Conservation (phyloP, 2,113 vertebrate species). For the Fukomys damarensis region DNA sequence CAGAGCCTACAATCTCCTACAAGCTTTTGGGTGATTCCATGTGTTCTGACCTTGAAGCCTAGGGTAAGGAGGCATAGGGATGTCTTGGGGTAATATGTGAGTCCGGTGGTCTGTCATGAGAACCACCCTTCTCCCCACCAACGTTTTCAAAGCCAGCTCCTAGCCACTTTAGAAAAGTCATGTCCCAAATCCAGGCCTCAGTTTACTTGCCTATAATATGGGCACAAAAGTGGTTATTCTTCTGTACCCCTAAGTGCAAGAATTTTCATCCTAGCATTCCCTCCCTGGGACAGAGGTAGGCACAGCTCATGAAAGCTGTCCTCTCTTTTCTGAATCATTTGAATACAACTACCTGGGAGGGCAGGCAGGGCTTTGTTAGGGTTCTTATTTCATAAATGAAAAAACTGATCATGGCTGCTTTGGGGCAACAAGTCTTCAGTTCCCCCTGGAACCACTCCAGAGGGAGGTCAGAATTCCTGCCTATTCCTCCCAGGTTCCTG, state of each 20-base stretch:
- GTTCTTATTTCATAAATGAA: neutral
- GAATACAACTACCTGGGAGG: neutral
- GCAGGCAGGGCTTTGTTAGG: neutral
- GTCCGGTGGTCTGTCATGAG: neutral
- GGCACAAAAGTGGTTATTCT: neutral
- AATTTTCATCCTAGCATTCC: neutral
- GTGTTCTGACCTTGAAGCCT: neutral
- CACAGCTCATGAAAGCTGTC: neutral
- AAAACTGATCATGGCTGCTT: neutral
- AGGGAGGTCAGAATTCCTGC: neutral
- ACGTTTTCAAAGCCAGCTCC: slow-evolving; percentile 13
- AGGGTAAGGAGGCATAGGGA: neutral
- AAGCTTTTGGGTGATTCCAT: neutral
- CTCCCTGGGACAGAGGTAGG: neutral
- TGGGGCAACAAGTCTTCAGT: neutral
- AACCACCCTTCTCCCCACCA: neutral
- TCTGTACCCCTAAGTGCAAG: neutral
- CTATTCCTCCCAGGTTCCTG: neutral
- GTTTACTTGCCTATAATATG: neutral
- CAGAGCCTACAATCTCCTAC: neutral
- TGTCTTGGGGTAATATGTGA: neutral
- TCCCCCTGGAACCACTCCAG: neutral
- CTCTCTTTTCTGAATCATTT: neutral
- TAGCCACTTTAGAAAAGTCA: neutral
- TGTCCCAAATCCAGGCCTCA: neutral